A percentile compares a stretch with the other conserved stretches of the same genome.
Evolutionary conservation across 2,888 invertebrate species (phyloP).

Genomic region (Aleiodes leptofemur): DNA sequence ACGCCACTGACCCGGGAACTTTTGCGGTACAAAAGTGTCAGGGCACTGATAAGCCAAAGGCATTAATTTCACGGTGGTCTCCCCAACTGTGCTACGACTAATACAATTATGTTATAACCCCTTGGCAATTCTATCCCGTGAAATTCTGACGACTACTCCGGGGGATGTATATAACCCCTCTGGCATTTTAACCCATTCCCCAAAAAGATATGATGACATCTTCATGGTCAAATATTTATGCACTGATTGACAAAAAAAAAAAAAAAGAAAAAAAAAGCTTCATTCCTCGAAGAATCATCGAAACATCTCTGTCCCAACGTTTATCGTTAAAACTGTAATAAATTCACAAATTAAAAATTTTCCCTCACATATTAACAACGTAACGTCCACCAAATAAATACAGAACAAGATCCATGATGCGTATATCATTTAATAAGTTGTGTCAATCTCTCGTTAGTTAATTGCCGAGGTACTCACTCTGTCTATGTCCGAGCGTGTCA

Average conservation of each 20-base stretch:
- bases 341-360: conserved; percentile 3
- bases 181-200: conserved; percentile 49
- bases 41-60: conserved; percentile 73
- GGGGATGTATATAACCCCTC: conserved; percentile 38
- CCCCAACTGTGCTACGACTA: conserved; percentile 68
- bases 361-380: conserved; percentile 1
- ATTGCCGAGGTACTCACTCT: conserved; percentile 62
- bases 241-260: neutral
- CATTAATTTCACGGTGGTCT: conserved; percentile 72
- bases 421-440: conserved; percentile 73
- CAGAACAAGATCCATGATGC: conserved; percentile 61
- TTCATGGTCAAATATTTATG: conserved; percentile 18
- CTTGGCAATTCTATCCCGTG: conserved; percentile 63
- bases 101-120: conserved; percentile 74
- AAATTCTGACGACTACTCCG: conserved; percentile 39
- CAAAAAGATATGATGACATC: conserved; percentile 32
- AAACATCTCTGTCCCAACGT: no score
- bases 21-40: conserved; percentile 70
- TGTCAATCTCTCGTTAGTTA: conserved; percentile 75
- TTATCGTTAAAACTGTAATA: neutral
- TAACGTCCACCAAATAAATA: neutral
- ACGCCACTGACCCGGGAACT: conserved; percentile 62
- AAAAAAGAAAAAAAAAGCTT: neutral
- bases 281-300: neutral
- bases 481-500: conserved; percentile 35